Evolutionary conservation across 2,797 vertebrate species (phyloP).

Genomic region (Muscicapa striata): DNA sequence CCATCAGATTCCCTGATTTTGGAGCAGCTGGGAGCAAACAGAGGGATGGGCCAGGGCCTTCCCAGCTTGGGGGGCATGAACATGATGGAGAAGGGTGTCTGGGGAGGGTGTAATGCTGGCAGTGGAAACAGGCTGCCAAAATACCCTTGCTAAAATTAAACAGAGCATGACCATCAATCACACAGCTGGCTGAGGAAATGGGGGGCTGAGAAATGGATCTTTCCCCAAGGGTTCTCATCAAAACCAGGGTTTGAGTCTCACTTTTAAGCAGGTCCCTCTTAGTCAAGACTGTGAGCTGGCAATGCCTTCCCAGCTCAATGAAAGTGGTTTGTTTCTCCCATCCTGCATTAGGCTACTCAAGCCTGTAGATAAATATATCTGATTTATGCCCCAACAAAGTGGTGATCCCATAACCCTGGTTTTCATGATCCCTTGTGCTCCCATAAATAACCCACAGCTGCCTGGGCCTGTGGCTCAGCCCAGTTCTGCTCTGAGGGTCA

Average conservation of each 20-base stretch:
- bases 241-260: neutral
- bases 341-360: neutral
- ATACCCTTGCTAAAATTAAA: neutral
- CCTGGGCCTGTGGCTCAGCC: rapidly evolving
- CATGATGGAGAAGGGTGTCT: rapidly evolving
- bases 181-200: neutral
- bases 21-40: neutral
- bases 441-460: neutral
- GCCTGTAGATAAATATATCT: neutral
- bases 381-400: neutral
- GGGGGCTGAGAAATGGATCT: neutral
- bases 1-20: neutral
- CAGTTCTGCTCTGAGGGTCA: neutral
- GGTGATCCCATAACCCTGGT: neutral
- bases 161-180: rapidly evolving
- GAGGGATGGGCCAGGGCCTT: neutral
- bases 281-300: neutral
- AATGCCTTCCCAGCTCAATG: neutral
- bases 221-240: rapidly evolving
- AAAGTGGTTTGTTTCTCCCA: neutral
- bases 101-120: neutral
- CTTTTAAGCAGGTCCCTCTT: neutral
- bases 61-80: no score
- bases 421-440: neutral
- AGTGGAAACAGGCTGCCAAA: neutral